phyloP scores from a whole-genome alignment of 1,140 invertebrate species.

The Zaprionus capensis region DNA sequence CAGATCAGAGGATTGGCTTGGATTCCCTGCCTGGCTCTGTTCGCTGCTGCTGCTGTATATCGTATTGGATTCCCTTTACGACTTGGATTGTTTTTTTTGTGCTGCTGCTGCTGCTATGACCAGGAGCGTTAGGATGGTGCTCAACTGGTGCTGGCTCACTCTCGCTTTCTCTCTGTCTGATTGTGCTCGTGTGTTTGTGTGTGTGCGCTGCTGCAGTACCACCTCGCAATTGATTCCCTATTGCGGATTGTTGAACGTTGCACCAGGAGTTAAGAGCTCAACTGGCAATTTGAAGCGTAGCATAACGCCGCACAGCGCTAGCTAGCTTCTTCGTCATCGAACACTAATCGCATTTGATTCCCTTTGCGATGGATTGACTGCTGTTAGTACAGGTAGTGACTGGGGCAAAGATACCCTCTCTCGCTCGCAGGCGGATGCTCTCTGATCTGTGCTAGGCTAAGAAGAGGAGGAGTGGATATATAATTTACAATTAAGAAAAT shows the following conservation, averaged over 20 bases:
- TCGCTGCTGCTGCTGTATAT: slow-evolving; percentile 66
- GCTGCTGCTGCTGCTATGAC: slow-evolving; percentile 12
- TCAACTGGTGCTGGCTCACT: slow-evolving; percentile 36
- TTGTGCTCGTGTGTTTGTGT: slow-evolving; percentile 31
- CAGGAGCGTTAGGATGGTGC: slow-evolving; percentile 34
- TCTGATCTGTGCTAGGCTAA: slow-evolving; percentile 56
- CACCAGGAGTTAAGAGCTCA: slow-evolving; percentile 77
- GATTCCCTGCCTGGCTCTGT: slow-evolving; percentile 50
- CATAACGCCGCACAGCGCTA: slow-evolving; percentile 49
- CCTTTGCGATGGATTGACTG: slow-evolving; percentile 72
- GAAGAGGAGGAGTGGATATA: slow-evolving; percentile 23
- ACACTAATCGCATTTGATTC: slow-evolving; percentile 82
- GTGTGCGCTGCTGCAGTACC: slow-evolving; percentile 69
- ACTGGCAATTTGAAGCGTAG: slow-evolving; percentile 64
- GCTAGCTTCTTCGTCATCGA: slow-evolving; percentile 65
- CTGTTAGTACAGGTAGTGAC: slow-evolving; percentile 9
- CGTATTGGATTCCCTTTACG: slow-evolving; percentile 76
- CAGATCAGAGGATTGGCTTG: slow-evolving; percentile 13
- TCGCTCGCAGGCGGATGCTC: slow-evolving; percentile 7
- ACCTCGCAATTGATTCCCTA: slow-evolving; percentile 78
- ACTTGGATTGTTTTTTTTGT: slow-evolving; percentile 35
- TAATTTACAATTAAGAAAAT: slow-evolving; percentile 32
- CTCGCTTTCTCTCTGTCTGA: slow-evolving; percentile 3
- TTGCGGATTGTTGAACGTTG: slow-evolving; percentile 74
- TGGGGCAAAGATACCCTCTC: slow-evolving; percentile 3